Evolutionary conservation across 2,888 invertebrate species (phyloP).

Genomic region (Idaea straminata): DNA sequence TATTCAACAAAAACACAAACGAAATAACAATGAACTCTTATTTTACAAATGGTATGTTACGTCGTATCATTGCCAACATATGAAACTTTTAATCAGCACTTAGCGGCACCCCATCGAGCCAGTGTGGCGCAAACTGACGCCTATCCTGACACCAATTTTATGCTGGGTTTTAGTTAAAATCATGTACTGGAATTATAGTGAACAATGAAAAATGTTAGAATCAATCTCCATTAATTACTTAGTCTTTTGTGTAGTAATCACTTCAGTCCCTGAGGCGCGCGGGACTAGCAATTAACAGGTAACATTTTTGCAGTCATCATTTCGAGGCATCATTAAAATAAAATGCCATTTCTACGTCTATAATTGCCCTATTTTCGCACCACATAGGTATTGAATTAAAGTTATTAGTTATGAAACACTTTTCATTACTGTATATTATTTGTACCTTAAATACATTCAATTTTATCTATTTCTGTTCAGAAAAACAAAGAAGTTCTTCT

Average conservation of each 20-base stretch:
- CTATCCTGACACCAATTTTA: neutral
- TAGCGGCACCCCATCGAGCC: conserved; percentile 45
- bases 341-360: conserved; percentile 9
- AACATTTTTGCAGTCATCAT: conserved; percentile 22
- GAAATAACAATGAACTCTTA: conserved; percentile 16
- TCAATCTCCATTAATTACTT: conserved; percentile 23
- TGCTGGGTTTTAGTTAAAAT: neutral
- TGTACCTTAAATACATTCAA: neutral
- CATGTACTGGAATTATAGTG: neutral
- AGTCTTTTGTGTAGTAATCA: conserved; percentile 15
- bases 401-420: too few relatives aligned
- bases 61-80: conserved; percentile 50
- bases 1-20: conserved; percentile 27
- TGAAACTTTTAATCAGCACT: conserved; percentile 66
- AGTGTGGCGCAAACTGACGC: conserved; percentile 13
- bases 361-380: conserved; percentile 3
- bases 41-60: conserved; percentile 13
- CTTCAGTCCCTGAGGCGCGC: conserved; percentile 20
- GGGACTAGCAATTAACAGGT: conserved; percentile 22
- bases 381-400: too few relatives aligned
- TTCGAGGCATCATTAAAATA: conserved; percentile 17
- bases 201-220: conserved; percentile 17
- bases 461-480: too few relatives aligned
- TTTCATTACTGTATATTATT: neutral
- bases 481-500: too few relatives aligned